Conservation (phyloP, 1,140 invertebrate species). For the Pachyrhynchus sulphureomaculatus region DNA sequence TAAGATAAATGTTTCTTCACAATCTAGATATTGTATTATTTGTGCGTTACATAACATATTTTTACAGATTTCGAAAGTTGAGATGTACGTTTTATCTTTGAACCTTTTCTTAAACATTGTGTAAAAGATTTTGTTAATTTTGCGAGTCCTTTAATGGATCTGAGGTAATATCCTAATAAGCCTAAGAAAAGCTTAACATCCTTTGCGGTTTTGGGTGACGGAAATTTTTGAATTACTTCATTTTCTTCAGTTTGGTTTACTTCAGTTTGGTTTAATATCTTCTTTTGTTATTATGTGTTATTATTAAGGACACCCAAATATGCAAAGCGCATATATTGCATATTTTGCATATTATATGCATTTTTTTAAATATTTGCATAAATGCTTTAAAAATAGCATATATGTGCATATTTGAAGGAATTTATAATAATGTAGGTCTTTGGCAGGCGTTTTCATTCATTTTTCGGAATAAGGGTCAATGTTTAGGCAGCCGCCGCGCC, state of each 20-base stretch:
- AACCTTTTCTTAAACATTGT: slow-evolving; percentile 29
- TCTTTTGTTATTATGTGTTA: slow-evolving; percentile 38
- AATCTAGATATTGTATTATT: slow-evolving; percentile 36
- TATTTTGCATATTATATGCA: too few species aligned
- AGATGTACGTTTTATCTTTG: slow-evolving; percentile 37
- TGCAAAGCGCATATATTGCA: too few species aligned
- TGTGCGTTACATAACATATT: slow-evolving; percentile 17
- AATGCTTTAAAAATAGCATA: too few species aligned
- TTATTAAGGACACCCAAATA: too few species aligned
- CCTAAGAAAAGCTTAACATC: slow-evolving; percentile 30
- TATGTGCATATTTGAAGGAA: too few species aligned
- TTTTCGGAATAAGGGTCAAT: too few species aligned
- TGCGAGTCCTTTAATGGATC: slow-evolving; percentile 37
- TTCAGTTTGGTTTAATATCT: slow-evolving; percentile 39
- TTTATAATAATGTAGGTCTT: too few species aligned
- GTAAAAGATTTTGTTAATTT: slow-evolving; percentile 36
- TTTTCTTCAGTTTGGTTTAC: slow-evolving; percentile 42
- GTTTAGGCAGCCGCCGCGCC: too few species aligned
- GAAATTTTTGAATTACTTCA: slow-evolving; percentile 39
- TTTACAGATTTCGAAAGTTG: slow-evolving; percentile 34
- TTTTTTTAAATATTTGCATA: too few species aligned
- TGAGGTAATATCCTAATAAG: slow-evolving; percentile 30
- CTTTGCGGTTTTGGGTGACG: slow-evolving; percentile 44
- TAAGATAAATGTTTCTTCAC: slow-evolving; percentile 36
- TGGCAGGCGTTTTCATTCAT: too few species aligned